Conservation (phyloP, 2,888 invertebrate genomes). For the Papilio protenor region DNA sequence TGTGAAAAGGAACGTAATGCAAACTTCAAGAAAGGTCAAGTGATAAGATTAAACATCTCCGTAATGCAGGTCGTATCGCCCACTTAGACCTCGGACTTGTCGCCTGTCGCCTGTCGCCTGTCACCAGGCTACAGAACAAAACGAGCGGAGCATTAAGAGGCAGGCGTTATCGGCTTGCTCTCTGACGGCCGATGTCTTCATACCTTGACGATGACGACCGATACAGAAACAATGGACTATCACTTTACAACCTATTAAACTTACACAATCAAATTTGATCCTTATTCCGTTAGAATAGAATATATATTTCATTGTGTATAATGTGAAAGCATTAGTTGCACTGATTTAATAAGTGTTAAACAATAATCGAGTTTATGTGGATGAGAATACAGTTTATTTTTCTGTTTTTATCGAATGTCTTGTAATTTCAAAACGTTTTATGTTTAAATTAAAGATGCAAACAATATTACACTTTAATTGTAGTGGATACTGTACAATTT, state of each 20-base stretch:
- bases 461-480: slow-evolving; percentile 41
- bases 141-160: slow-evolving; percentile 60
- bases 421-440: slow-evolving; percentile 32
- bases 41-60: slow-evolving; percentile 6
- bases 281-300: neutral
- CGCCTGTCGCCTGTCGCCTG: slow-evolving; percentile 33
- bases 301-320: neutral
- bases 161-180: slow-evolving; percentile 62
- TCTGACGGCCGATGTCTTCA: slow-evolving; percentile 79
- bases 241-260: slow-evolving; percentile 71
- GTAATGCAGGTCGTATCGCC: neutral
- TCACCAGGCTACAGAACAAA: slow-evolving; percentile 45
- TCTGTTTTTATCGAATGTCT: neutral
- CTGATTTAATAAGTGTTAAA: slow-evolving; percentile 24
- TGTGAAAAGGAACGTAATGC: neutral
- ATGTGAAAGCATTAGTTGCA: slow-evolving; percentile 13
- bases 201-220: slow-evolving; percentile 67
- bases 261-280: slow-evolving; percentile 7
- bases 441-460: neutral
- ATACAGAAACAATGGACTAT: slow-evolving; percentile 79
- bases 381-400: slow-evolving; percentile 18
- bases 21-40: slow-evolving; percentile 15
- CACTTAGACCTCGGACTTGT: slow-evolving; percentile 9
- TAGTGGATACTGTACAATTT: slow-evolving; percentile 41
- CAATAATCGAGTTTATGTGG: slow-evolving; percentile 52